Evolutionary conservation across 2,888 invertebrate species (phyloP), one percentile per base, ranked within the genome.

Genomic region (Tanaodytes sp.): DNA sequence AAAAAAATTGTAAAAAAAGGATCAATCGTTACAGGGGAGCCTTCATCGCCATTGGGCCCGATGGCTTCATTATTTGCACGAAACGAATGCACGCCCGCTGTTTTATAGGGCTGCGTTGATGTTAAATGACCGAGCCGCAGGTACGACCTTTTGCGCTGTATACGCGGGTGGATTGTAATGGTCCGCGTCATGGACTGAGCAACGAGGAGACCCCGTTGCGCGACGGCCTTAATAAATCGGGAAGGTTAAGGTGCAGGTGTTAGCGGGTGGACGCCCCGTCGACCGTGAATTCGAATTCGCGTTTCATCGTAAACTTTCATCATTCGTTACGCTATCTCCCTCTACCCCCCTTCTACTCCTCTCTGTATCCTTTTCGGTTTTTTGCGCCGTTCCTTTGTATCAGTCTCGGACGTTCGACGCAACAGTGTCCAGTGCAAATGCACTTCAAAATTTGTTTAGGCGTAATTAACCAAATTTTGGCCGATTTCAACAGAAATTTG

Each of bases 21-120:
- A 52, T 63, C 48, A 49, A 65, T 64, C 51, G 39, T 57, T 39
- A 36, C 52, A 20, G 39, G 31, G 58, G 49, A 45, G 19, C 39
- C 54, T 69, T 48, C 65, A 70, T 70, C 61, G 48, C 37, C 27
- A 51, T 61, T 46, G 49, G 51, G 36, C 31, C 72, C 76, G 77
- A 79, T 75, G 77, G 76, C 80, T 80, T 79, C 77, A 80, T 80
- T 80, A 78, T 77, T 69, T 72, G 75, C 68, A 67, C 71, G 73
- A 77, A 76, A 75, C 77, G 75, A 75, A 77, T 75, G 76, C 71
- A 73, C 74, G 72, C 79, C 78, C 73, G 78, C 79, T 79, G 79
- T 78, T 79, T 77, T 78, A 79, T 77, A 76, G 76, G 74, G 72
- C 73, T 70, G 72, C 70, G 55, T 54, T 71, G 73, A 72, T 75